Evolutionary conservation across 2,797 vertebrate species (phyloP).

Genomic region (Neosilurus hyrtlii): DNA sequence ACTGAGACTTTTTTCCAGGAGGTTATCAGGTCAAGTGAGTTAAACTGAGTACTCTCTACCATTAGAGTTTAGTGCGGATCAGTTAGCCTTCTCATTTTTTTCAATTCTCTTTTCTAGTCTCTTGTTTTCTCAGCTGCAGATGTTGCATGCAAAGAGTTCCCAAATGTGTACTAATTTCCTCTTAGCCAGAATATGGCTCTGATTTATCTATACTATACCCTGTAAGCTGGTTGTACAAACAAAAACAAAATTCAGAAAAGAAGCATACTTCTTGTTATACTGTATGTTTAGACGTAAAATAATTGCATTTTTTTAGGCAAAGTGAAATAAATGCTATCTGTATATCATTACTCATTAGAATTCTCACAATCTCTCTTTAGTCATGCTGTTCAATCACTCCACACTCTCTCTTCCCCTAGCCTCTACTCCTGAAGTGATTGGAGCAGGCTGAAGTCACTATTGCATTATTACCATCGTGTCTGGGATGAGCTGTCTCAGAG

Average conservation of each 20-base stretch:
- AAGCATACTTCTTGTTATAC: neutral
- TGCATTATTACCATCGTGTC: conserved; percentile 45
- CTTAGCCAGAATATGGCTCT: conserved; percentile 23
- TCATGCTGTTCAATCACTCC: neutral
- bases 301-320: neutral
- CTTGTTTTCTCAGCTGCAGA: conserved; percentile 32
- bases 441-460: conserved; percentile 9
- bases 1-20: neutral
- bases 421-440: conserved; percentile 52
- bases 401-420: conserved; percentile 1
- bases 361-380: neutral
- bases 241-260: conserved; percentile 13
- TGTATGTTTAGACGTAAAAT: neutral
- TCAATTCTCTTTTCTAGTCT: neutral
- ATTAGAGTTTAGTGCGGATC: conserved; percentile 30
- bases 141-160: conserved; percentile 39
- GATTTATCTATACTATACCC: conserved; percentile 14
- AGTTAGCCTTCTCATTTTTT: conserved; percentile 22
- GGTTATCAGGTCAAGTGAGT: conserved; percentile 28
- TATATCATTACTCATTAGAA: neutral
- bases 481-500: conserved; percentile 47
- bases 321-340: neutral
- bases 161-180: conserved; percentile 27
- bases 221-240: conserved; percentile 18
- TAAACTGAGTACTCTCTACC: neutral